phyloP scores from a whole-genome alignment of 2,113 vertebrate genomes.

The Chascanopsetta lugubris region DNA sequence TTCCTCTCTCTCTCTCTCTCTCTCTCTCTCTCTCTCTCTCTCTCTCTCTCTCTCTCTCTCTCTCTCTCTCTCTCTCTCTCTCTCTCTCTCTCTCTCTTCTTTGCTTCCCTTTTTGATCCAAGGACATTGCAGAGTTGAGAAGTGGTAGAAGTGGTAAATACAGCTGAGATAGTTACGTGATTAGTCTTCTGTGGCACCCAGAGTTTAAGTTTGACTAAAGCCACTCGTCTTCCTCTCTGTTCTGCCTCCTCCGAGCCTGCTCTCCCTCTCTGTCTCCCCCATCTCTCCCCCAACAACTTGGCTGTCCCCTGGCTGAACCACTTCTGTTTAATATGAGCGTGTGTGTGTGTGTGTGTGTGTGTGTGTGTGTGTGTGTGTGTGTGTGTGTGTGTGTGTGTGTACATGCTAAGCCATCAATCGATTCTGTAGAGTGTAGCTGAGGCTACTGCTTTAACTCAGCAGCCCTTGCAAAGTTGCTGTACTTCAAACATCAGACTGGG shows the following conservation, averaged over 20 bases:
- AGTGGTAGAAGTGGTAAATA: slow-evolving; percentile 45
- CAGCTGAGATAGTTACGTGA: slow-evolving; percentile 47
- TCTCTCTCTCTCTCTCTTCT: slow-evolving; percentile 18
- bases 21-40: slow-evolving; percentile 27
- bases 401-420: slow-evolving; percentile 57
- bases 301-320: slow-evolving; percentile 73
- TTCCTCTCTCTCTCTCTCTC: slow-evolving; percentile 10
- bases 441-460: slow-evolving; percentile 49
- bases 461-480: slow-evolving; percentile 45
- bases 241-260: slow-evolving; percentile 39
- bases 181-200: slow-evolving; percentile 52
- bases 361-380: background rate
- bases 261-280: slow-evolving; percentile 30
- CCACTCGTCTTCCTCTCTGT: slow-evolving; percentile 33
- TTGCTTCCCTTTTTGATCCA: too few species aligned
- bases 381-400: slow-evolving; percentile 16
- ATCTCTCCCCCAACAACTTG: slow-evolving; percentile 51
- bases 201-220: slow-evolving; percentile 61
- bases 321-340: slow-evolving; percentile 58
- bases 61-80: slow-evolving; percentile 17
- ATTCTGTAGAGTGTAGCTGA: slow-evolving; percentile 50
- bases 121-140: slow-evolving; percentile 41
- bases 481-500: slow-evolving; percentile 52
- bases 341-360: slow-evolving; percentile 23
- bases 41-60: slow-evolving; percentile 15